Base-by-base conservation (phyloP, 2,888 invertebrate genomes). In the Tenthredo notha region DNA sequence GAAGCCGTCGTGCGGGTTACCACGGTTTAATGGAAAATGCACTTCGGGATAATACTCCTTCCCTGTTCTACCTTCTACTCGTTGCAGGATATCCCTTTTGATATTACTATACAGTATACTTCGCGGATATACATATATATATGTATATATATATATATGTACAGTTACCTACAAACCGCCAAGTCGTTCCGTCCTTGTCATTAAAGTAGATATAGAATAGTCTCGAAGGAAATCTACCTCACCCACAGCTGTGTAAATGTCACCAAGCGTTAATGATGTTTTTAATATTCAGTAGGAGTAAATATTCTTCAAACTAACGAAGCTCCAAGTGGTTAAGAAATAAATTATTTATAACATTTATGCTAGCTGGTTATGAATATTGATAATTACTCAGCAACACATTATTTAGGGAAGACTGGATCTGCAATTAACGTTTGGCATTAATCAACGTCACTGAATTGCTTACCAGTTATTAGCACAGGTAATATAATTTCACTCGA, bases 11-110 rank as follows among this genome's bases (percentile, higher is more conserved):
- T 80, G 80, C 61, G 80, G 80, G 80, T 80, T 80, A 80, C 80
- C 80, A 61, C 80, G 61, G 80, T 80, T 80, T 80, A 80, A 80
- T 80, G 80, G 80, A 80, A 80, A 80, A 80, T 80, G 80, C 80
- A 80, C 80, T 80, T 80, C 80, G 80, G 80, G 61, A 80, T 80
- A 54, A 21, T 61, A 61, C 80, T 61, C 80, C 80, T 58, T 61
- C 80, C 47, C 54, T 80, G 40, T 80, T 37, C 43, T 61, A 58
- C 77, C 54, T 77, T 77, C 37, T 40, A 74, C 43, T 80, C 80
- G 80, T 80, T 61, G n/a, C 80, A 40, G 37, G 40, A 47, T 65
- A 37, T 80, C 61, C 61, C 61, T 80, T 29, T 61, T 29, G 61
- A 18, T 58, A 37, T 58, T 25, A 61, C 80, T 65, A 40, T 40